Percentiles rank a stretch among this genome's conserved stretches.
Conservation (phyloP, 1,140 invertebrate species). For the Ooceraea biroi region DNA sequence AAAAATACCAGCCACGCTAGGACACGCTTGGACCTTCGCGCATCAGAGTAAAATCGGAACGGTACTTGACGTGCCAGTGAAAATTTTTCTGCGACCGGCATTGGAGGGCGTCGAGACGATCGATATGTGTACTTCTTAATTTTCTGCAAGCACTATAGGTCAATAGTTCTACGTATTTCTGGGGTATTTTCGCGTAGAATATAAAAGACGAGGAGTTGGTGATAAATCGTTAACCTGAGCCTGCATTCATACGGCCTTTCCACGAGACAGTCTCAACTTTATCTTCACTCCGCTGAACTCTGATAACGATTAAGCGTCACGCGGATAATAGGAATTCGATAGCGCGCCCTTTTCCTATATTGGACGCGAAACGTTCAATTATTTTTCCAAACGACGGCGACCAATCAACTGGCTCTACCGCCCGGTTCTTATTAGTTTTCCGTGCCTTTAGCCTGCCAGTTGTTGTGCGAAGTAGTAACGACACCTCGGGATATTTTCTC, state of each 20-base stretch:
- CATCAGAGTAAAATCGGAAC: background rate
- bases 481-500: slow-evolving; percentile 5
- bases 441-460: background rate
- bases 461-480: background rate
- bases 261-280: slow-evolving; percentile 41
- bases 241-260: slow-evolving; percentile 68
- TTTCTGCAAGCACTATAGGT: slow-evolving; percentile 4
- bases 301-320: slow-evolving; percentile 50
- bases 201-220: slow-evolving; percentile 35
- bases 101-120: slow-evolving; percentile 34
- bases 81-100: slow-evolving; percentile 58
- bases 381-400: slow-evolving; percentile 10
- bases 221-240: slow-evolving; percentile 72
- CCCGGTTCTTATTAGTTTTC: background rate
- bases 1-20: slow-evolving; percentile 44
- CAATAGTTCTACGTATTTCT: slow-evolving; percentile 61
- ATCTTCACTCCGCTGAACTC: slow-evolving; percentile 41
- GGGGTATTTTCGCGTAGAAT: slow-evolving; percentile 54
- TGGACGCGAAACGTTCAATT: slow-evolving; percentile 36
- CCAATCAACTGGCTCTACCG: background rate
- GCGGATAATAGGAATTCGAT: slow-evolving; percentile 47
- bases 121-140: slow-evolving; percentile 1
- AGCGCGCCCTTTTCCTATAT: slow-evolving; percentile 19
- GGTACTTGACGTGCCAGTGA: slow-evolving; percentile 1
- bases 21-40: background rate